Conservation (phyloP, 2,797 vertebrate species). For the Acrossocheilus wenchowensis region DNA sequence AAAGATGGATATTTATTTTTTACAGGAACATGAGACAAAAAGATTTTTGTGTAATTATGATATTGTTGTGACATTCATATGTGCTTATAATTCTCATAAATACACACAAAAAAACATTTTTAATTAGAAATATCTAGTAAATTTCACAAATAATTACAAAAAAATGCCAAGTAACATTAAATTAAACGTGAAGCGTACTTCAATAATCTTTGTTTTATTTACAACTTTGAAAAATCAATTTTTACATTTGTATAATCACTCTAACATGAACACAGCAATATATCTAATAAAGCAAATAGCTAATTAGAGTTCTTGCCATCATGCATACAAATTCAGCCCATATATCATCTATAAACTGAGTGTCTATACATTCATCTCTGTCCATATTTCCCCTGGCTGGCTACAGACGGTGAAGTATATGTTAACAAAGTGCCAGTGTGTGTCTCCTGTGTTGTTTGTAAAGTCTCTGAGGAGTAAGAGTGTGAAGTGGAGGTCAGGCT, state of each 20-base stretch:
- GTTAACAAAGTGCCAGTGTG: constrained; percentile 70
- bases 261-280: neutral
- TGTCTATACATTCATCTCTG: constrained; percentile 44
- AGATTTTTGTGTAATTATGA: neutral
- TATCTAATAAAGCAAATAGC: neutral
- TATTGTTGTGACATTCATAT: neutral
- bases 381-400: constrained; percentile 61
- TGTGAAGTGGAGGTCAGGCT: constrained; percentile 73
- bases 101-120: neutral
- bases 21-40: too few relatives aligned
- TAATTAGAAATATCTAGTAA: neutral
- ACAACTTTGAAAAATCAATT: neutral
- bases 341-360: constrained; percentile 7
- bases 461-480: constrained; percentile 61
- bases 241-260: neutral
- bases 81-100: neutral
- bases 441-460: constrained; percentile 72
- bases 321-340: constrained; percentile 10
- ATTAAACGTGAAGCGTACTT: neutral
- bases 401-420: constrained; percentile 60
- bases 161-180: neutral
- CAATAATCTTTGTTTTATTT: neutral
- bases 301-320: neutral
- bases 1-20: too few relatives aligned
- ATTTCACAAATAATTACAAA: neutral